phyloP scores from a whole-genome alignment of 2,888 invertebrate species.

The Apantesis nais region DNA sequence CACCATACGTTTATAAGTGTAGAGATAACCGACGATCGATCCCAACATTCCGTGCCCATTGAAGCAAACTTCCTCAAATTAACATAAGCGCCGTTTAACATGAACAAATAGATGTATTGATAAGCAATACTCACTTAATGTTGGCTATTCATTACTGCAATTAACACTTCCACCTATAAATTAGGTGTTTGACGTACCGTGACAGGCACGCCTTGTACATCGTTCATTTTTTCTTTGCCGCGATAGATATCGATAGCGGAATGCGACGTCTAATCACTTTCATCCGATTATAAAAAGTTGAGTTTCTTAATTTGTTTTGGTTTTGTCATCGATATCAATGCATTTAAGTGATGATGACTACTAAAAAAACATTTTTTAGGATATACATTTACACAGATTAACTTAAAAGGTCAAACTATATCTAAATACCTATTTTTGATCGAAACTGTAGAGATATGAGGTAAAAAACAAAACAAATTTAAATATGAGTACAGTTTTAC shows the following conservation, averaged over 20 bases:
- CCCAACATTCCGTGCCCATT: constrained; percentile 56
- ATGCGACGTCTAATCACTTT: constrained; percentile 5
- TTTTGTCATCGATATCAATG: background rate
- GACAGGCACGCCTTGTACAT: constrained; percentile 63
- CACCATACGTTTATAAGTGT: constrained; percentile 2
- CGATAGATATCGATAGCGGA: constrained; percentile 12
- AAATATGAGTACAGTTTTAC: no score
- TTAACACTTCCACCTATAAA: constrained; percentile 78
- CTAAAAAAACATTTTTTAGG: no score
- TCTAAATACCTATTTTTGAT: background rate
- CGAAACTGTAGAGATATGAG: no score
- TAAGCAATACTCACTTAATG: constrained; percentile 67
- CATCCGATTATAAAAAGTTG: background rate
- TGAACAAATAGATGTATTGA: constrained; percentile 72
- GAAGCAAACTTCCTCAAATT: constrained; percentile 76
- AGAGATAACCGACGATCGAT: constrained; percentile 26
- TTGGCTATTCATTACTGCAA: constrained; percentile 76
- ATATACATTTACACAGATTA: background rate
- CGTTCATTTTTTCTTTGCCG: constrained; percentile 26
- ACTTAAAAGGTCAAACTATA: background rate
- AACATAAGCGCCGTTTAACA: constrained; percentile 75
- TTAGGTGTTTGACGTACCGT: constrained; percentile 64
- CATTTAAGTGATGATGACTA: background rate
- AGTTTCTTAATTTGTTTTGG: background rate
- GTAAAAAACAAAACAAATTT: no score